Percentiles rank a stretch among this genome's conserved stretches.
These are phyloP conservation scores for Xylophagus ater DNA, from an alignment of 2,888 invertebrate species.

Conservation along the genomic window DNA sequence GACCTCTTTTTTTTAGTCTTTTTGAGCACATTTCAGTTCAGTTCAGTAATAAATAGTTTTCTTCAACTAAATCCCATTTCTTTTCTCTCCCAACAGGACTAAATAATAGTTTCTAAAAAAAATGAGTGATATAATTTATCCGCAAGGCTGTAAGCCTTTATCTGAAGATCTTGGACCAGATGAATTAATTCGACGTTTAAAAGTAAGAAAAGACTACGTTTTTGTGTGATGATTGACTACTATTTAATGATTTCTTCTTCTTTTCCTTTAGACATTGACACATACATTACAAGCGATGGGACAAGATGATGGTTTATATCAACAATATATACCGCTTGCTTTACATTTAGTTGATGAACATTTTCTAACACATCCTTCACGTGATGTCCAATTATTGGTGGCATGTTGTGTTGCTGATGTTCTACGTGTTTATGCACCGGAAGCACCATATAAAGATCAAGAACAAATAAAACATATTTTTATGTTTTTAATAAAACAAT, in stretches of 20 bases:
- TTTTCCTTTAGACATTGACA: conserved; percentile 58
- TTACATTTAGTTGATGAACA: conserved; percentile 87
- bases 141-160: conserved; percentile 88
- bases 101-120: conserved; percentile 5
- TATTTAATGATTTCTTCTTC: not conserved
- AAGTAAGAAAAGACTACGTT: conserved; percentile 46
- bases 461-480: conserved; percentile 88
- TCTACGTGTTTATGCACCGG: conserved; percentile 90
- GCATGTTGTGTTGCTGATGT: conserved; percentile 98
- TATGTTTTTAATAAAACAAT: conserved; percentile 85
- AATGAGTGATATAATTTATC: conserved; percentile 86
- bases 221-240: not conserved
- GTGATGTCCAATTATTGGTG: conserved; percentile 87
- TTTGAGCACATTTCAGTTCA: too few relatives aligned
- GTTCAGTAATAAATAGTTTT: too few relatives aligned
- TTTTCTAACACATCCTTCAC: conserved; percentile 78
- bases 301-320: conserved; percentile 89
- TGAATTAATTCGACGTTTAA: conserved; percentile 86
- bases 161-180: conserved; percentile 91
- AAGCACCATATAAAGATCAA: conserved; percentile 93
- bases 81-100: too few relatives aligned
- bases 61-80: too few relatives aligned
- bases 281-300: conserved; percentile 94
- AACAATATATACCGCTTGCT: conserved; percentile 84
- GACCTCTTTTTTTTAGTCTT: too few relatives aligned